phyloP scores from a whole-genome alignment of 2,888 invertebrate species.

The Antheraea yamamai region DNA sequence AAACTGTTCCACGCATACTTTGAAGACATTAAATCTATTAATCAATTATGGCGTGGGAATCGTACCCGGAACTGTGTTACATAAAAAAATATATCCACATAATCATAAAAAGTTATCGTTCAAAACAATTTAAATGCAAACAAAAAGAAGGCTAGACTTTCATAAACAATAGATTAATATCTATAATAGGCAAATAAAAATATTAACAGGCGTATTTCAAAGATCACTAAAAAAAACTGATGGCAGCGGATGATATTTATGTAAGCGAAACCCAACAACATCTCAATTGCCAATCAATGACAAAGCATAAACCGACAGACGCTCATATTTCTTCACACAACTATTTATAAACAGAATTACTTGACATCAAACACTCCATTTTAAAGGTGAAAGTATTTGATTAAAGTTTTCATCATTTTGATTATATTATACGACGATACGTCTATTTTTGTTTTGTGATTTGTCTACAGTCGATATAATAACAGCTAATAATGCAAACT shows the following conservation, averaged over 20 bases:
- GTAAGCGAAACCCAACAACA: slow-evolving; percentile 29
- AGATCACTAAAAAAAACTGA: slow-evolving; percentile 16
- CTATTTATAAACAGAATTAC: slow-evolving; percentile 25
- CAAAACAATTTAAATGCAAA: not conserved
- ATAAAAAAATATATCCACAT: not conserved
- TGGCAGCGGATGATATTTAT: slow-evolving; percentile 21
- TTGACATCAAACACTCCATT: slow-evolving; percentile 28
- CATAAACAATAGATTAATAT: slow-evolving; percentile 22
- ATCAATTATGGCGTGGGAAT: slow-evolving; percentile 23
- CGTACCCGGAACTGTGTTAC: not conserved
- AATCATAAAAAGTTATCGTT: slow-evolving; percentile 16
- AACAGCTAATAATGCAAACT: slow-evolving; percentile 1
- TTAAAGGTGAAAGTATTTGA: slow-evolving; percentile 34
- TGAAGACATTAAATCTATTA: not conserved
- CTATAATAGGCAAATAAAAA: slow-evolving; percentile 14
- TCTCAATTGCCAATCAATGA: slow-evolving; percentile 52
- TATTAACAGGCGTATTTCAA: slow-evolving; percentile 16
- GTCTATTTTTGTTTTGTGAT: slow-evolving; percentile 15
- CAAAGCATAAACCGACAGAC: slow-evolving; percentile 41
- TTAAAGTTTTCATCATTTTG: slow-evolving; percentile 27
- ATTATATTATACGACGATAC: slow-evolving; percentile 8
- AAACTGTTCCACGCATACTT: not conserved
- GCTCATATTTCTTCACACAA: slow-evolving; percentile 29
- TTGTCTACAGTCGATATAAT: slow-evolving; percentile 17
- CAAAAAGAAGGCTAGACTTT: slow-evolving; percentile 15